These are phyloP conservation scores for Rhynchonycteris naso DNA, from an alignment of 2,797 vertebrate species.

Conservation along the genomic window DNA sequence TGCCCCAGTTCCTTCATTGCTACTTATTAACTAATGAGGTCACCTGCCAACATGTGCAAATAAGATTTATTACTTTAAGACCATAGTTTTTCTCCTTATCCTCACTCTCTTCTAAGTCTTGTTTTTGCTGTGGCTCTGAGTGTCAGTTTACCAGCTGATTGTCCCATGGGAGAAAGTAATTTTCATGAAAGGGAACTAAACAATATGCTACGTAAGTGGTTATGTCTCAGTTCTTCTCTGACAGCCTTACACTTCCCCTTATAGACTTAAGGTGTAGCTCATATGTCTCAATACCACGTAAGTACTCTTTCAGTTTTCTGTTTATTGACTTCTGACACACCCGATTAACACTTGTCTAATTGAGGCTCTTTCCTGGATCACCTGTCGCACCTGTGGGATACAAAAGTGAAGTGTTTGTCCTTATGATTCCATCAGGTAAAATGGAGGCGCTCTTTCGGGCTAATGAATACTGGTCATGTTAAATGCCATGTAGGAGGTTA, in stretches of 20 bases:
- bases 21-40: not conserved
- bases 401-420: not conserved
- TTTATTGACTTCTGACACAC: not conserved
- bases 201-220: not conserved
- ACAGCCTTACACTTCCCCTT: rapidly evolving
- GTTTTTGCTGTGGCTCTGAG: not conserved
- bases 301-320: not conserved
- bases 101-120: not conserved
- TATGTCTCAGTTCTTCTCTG: not conserved
- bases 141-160: not conserved
- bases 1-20: not conserved
- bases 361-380: not conserved
- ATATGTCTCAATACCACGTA: rapidly evolving
- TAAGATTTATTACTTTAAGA: not conserved
- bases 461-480: not conserved
- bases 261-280: not conserved
- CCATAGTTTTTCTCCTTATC: not conserved
- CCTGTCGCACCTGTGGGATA: not conserved
- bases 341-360: not conserved
- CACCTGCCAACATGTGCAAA: not conserved
- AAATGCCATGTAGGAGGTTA: not conserved
- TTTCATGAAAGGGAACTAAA: not conserved
- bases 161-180: not conserved
- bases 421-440: not conserved
- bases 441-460: not conserved